Evolutionary conservation across 2,888 invertebrate genomes (phyloP).

Genomic region (Camptogramma bilineatum): DNA sequence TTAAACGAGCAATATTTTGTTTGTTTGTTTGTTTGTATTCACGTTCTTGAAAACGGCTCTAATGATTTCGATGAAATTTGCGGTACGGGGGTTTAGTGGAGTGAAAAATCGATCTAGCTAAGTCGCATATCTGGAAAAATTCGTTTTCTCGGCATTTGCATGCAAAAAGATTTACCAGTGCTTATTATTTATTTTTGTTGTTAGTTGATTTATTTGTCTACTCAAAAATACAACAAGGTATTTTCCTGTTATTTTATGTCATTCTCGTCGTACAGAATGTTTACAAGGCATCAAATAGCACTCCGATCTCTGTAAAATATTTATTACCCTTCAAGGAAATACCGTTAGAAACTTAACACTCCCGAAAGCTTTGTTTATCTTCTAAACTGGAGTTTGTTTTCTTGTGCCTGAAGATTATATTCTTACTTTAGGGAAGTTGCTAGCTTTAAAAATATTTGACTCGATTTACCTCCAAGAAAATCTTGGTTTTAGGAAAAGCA

Average conservation of each 20-base stretch:
- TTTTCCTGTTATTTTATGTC: neutral
- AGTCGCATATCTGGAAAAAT: too few relatives aligned
- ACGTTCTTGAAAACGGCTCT: too few relatives aligned
- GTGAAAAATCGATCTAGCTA: too few relatives aligned
- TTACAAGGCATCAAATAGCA: conserved; percentile 43
- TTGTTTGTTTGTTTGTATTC: too few relatives aligned
- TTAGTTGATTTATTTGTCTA: neutral
- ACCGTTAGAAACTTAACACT: conserved; percentile 31
- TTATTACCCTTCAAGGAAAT: conserved; percentile 34
- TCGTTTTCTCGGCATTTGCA: too few relatives aligned
- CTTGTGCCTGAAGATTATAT: neutral
- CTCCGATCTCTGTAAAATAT: conserved; percentile 40
- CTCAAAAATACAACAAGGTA: neutral
- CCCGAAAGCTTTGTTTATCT: conserved; percentile 24
- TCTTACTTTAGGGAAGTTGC: neutral
- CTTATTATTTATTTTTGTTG: neutral
- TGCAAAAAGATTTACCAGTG: too few relatives aligned
- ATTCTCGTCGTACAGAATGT: conserved; percentile 31
- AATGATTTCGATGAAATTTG: too few relatives aligned
- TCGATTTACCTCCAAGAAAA: neutral
- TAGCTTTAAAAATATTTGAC: neutral
- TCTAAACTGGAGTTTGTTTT: conserved; percentile 24
- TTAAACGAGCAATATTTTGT: too few relatives aligned
- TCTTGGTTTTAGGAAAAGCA: neutral
- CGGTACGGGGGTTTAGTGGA: too few relatives aligned